Conservation (phyloP, 1,140 invertebrate genomes). For the Drosophila nebulosa region DNA sequence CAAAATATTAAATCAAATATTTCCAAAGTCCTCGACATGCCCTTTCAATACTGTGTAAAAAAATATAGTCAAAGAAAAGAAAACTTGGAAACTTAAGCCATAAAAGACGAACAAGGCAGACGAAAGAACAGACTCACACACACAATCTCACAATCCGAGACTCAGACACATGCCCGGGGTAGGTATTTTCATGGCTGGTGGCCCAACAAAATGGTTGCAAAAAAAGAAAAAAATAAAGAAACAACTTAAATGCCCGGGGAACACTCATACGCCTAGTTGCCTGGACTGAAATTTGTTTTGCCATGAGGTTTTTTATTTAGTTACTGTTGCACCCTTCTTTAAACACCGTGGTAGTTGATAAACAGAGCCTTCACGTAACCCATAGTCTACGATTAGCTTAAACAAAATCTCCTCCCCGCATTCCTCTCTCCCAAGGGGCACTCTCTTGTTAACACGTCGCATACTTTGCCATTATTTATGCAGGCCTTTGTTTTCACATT, state of each 20-base stretch:
- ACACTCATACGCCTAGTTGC: slow-evolving; percentile 42
- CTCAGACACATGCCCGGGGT: not conserved
- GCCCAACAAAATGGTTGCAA: slow-evolving; percentile 9
- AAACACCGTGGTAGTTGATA: slow-evolving; percentile 38
- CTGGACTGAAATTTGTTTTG: not conserved
- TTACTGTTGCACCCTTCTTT: not conserved
- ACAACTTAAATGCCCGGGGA: slow-evolving; percentile 5
- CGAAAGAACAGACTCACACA: slow-evolving; percentile 33
- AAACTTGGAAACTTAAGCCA: slow-evolving; percentile 61
- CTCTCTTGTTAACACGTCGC: slow-evolving; percentile 71
- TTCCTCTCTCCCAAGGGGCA: slow-evolving; percentile 2
- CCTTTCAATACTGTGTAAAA: not conserved
- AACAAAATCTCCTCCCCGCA: not conserved
- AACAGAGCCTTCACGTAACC: slow-evolving; percentile 20
- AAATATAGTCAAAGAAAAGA: slow-evolving; percentile 40
- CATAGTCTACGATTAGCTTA: slow-evolving; percentile 9
- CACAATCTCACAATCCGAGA: not conserved
- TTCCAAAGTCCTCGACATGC: not conserved
- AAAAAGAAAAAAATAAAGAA: not conserved
- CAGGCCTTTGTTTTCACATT: slow-evolving; percentile 51
- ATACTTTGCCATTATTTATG: slow-evolving; percentile 66
- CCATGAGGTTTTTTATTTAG: slow-evolving; percentile 10
- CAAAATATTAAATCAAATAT: not conserved
- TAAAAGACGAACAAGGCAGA: slow-evolving; percentile 52
- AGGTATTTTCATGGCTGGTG: slow-evolving; percentile 46